Base-by-base conservation (phyloP, 2,113 vertebrate genomes). In the Maccullochella peelii region DNA sequence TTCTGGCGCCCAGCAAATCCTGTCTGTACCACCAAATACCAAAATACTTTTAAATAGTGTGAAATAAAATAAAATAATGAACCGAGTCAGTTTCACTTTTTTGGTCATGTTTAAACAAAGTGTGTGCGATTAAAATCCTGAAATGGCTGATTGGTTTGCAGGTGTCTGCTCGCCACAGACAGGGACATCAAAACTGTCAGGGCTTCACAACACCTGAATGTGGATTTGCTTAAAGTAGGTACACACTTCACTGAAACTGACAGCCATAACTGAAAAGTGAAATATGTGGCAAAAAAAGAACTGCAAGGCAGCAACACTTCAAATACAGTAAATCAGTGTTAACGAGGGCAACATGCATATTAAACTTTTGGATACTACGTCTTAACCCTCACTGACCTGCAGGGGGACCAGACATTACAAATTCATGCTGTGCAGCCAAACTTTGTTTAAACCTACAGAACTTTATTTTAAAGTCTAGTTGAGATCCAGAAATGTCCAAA, bases 21-120 rank as follows among this genome's bases (percentile, higher is more conserved):
- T 1, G 49, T 52, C 62, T 57, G 18, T 16, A 1, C 23, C 21
- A 23, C 59, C 0, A 14, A 79, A 65, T 2, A 36, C 55, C 58
- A 61, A 79, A 87, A 78, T 61, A 38, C 40, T 42, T 72, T 58
- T 33, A 74, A 61, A 80, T 23, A 10, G 25, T 67, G n/a, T n/a
- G n/a, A n/a, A n/a, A n/a, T n/a, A n/a, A n/a, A n/a, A n/a, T n/a
- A n/a, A n/a, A n/a, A n/a, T 65, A 33, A 70, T 70, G 62, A 77
- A 77, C 70, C 25, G 6, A 6, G 44, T 77, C 74, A 42, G 55
- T 5, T 47, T 47, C 42, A 42, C 10, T 11, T 47, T 47, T 47
- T 47, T 16, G 33, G 38, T 47, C 44, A 6, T 0, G 36, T 80
- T 40, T 68, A 55, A 81, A 73, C 18, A 5, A 14, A 6, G 8